Evolutionary conservation across 1,140 invertebrate species (phyloP).

Genomic region (Zaprionus gabonicus): DNA sequence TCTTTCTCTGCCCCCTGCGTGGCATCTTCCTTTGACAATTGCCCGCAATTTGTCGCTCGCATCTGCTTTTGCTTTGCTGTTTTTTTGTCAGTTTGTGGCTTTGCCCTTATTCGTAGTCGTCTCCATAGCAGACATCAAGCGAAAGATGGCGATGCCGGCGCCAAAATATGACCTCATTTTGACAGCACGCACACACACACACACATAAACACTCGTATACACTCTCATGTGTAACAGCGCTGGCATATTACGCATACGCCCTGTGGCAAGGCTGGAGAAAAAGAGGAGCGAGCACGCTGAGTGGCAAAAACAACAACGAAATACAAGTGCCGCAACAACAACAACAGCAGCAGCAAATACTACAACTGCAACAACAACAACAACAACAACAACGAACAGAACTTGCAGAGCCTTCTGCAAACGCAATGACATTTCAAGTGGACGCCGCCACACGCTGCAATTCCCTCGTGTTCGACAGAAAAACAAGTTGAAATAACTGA

Average conservation of each 20-base stretch:
- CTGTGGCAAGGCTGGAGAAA: conserved; percentile 27
- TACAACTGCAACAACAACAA: conserved; percentile 6
- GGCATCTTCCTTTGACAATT: conserved; percentile 26
- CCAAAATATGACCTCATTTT: conserved; percentile 78
- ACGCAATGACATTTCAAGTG: conserved; percentile 70
- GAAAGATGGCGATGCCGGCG: conserved; percentile 57
- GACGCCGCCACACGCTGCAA: conserved; percentile 1
- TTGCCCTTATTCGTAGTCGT: neutral
- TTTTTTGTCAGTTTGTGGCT: conserved; percentile 14
- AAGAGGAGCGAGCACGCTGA: neutral
- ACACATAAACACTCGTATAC: conserved; percentile 24
- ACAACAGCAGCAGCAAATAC: neutral
- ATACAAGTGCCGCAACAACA: conserved; percentile 19
- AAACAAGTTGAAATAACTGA: conserved; percentile 1
- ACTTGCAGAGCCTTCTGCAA: conserved; percentile 28
- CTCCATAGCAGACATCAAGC: conserved; percentile 12
- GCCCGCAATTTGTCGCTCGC: conserved; percentile 50
- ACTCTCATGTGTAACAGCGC: neutral
- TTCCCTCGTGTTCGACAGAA: conserved; percentile 10
- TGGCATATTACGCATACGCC: conserved; percentile 51
- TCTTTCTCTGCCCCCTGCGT: neutral
- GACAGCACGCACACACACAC: conserved; percentile 21
- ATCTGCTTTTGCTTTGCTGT: conserved; percentile 37
- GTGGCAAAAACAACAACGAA: neutral
- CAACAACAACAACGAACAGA: conserved; percentile 9